These are phyloP conservation scores for Coptodon bakossiorum DNA, from an alignment of 2,113 vertebrate genomes.

Conservation along the genomic window DNA sequence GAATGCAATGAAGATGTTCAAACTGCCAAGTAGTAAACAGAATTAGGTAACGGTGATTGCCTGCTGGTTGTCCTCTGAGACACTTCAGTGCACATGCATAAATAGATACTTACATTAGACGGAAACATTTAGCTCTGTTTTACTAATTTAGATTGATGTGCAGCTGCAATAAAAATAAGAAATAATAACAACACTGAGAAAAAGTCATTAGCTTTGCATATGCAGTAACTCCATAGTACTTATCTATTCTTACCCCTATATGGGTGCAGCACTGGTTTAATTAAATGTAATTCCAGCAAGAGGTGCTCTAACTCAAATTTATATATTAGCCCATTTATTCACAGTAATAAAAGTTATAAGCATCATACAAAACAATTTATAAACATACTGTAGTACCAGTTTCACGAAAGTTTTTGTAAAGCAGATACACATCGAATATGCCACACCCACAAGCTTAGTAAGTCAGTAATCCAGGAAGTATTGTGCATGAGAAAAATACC, in stretches of 20 bases:
- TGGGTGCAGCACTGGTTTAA: neutral
- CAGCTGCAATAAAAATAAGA: neutral
- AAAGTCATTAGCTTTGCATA: neutral
- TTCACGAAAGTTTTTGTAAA: neutral
- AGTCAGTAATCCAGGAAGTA: neutral
- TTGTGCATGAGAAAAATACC: neutral
- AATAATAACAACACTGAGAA: neutral
- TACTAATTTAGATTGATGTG: accelerated
- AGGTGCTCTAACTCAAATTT: neutral
- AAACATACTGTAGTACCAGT: neutral
- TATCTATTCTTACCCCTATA: neutral
- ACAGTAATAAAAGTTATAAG: neutral
- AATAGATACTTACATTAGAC: neutral
- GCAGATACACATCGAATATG: neutral
- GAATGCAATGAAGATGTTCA: neutral
- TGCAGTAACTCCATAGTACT: neutral
- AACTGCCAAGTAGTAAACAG: neutral
- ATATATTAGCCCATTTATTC: neutral
- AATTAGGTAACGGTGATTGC: neutral
- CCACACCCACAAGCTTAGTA: neutral
- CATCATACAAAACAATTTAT: neutral
- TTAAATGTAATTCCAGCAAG: neutral
- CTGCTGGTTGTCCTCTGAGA: neutral
- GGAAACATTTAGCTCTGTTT: neutral
- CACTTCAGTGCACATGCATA: neutral